Conservation (phyloP, 2,113 vertebrate genomes). For the Patagioenas fasciata region DNA sequence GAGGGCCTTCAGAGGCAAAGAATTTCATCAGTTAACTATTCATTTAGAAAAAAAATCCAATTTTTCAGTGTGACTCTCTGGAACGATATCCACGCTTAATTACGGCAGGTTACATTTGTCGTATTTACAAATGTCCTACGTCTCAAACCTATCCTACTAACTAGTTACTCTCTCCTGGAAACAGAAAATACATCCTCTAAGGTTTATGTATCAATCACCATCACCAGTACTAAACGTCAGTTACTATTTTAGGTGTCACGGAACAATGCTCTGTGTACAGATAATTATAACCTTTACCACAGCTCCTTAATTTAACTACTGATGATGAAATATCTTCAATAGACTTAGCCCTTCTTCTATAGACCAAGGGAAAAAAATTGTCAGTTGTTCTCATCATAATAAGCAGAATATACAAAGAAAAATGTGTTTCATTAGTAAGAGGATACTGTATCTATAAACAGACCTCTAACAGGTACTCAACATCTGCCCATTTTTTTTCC, state of each 20-base stretch:
- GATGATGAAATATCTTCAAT: background rate
- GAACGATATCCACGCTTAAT: background rate
- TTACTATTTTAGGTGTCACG: background rate
- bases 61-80: background rate
- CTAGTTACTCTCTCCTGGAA: background rate
- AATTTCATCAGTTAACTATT: background rate
- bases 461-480: background rate
- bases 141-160: background rate
- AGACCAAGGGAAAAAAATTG: background rate
- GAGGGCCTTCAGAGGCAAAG: background rate
- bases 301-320: background rate
- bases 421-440: background rate
- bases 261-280: background rate
- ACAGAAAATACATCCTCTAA: background rate
- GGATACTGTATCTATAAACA: background rate
- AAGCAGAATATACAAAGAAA: background rate
- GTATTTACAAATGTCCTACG: background rate
- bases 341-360: background rate
- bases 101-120: background rate
- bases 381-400: background rate
- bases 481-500: background rate
- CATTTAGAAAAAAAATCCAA: background rate
- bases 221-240: background rate
- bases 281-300: background rate
- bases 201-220: background rate